Conservation (phyloP, 2,888 invertebrate species). For the Drosophila demipolita region DNA sequence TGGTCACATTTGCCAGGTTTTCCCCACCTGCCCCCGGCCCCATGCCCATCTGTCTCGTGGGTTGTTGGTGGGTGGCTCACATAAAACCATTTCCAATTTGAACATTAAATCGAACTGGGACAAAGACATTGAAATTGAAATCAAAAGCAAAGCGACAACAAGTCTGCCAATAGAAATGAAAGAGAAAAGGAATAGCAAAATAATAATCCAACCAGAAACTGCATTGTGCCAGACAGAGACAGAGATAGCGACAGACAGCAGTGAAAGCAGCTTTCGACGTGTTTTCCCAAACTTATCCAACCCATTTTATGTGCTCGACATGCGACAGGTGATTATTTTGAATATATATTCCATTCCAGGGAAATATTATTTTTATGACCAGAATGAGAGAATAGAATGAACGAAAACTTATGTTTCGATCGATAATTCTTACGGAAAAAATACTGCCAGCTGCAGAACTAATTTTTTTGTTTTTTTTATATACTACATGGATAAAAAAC, state of each 20-base stretch:
- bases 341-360: not conserved
- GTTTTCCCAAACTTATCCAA: slow-evolving; percentile 39
- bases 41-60: not conserved
- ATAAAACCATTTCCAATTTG: slow-evolving; percentile 76
- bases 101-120: slow-evolving; percentile 69
- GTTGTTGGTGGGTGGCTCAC: slow-evolving; percentile 25
- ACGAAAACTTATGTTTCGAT: not conserved
- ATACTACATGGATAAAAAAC: no score
- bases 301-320: slow-evolving; percentile 33
- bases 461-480: no score
- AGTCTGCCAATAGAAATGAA: slow-evolving; percentile 7
- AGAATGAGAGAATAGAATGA: not conserved
- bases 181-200: slow-evolving; percentile 14
- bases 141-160: slow-evolving; percentile 45
- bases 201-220: slow-evolving; percentile 7
- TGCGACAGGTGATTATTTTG: not conserved
- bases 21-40: not conserved
- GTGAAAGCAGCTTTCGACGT: slow-evolving; percentile 38
- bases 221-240: not conserved
- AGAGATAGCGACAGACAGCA: slow-evolving; percentile 5
- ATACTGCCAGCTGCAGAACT: no score
- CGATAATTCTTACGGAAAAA: not conserved
- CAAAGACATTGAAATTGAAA: slow-evolving; percentile 66
- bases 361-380: not conserved
- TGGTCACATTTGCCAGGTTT: slow-evolving; percentile 51